phyloP scores from a whole-genome alignment of 37 sponge, comb jelly and placozoan genomes.

The Aplysina aerophoba region DNA sequence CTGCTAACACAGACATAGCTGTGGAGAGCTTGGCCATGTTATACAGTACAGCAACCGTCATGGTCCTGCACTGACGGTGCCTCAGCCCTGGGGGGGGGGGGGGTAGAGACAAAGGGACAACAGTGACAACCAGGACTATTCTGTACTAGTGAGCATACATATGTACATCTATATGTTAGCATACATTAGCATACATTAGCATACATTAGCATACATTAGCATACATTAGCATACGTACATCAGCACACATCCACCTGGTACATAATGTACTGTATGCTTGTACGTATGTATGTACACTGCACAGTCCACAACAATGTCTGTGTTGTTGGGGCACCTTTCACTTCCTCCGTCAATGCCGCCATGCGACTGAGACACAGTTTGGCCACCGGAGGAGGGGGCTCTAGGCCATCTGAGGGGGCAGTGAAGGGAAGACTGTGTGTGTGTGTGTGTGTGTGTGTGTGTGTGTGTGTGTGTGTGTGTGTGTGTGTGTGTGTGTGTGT shows the following conservation, averaged over 20 bases:
- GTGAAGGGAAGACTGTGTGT: neutral
- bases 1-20: neutral
- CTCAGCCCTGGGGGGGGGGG: neutral
- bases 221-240: neutral
- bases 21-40: neutral
- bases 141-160: no score
- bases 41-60: neutral
- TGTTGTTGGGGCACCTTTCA: neutral
- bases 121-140: no score
- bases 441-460: neutral
- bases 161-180: neutral
- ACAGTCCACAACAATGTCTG: neutral
- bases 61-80: neutral
- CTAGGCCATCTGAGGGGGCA: neutral
- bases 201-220: neutral
- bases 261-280: neutral
- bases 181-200: neutral
- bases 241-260: neutral
- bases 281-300: neutral
- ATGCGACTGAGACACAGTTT: conserved; percentile 19
- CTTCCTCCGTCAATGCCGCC: neutral
- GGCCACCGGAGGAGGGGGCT: conserved; percentile 1
- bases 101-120: no score
- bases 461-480: neutral
- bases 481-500: neutral